These are phyloP conservation scores for Enteromius unitaeniatus DNA, from an alignment of 2,797 vertebrate genomes.

Conservation along the genomic window DNA sequence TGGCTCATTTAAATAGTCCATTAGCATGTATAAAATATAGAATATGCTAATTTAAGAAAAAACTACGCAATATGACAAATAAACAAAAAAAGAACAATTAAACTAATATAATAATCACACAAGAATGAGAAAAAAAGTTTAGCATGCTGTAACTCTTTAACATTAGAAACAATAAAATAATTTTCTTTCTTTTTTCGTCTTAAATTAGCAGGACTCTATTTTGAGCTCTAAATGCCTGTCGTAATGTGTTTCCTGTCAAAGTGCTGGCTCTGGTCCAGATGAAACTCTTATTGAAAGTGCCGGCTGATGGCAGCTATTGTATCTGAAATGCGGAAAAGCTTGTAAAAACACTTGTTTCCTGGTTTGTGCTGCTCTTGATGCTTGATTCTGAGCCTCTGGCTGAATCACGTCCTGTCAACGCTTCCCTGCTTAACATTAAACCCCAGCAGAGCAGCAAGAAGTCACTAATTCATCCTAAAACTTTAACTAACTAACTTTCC, in stretches of 20 bases:
- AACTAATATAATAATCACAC: neutral
- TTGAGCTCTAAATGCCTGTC: conserved; percentile 5
- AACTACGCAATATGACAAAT: neutral
- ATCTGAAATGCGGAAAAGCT: conserved; percentile 57
- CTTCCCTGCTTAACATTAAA: conserved; percentile 26
- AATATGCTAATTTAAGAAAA: neutral
- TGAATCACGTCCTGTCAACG: conserved; percentile 41
- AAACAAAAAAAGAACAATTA: neutral
- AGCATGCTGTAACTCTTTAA: neutral
- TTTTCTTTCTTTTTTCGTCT: neutral
- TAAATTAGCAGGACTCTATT: conserved; percentile 27
- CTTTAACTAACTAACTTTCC: neutral
- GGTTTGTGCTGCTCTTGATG: conserved; percentile 38
- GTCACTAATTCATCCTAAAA: neutral
- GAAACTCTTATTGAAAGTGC: conserved; percentile 51
- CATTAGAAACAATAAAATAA: fast-evolving
- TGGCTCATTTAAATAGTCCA: neutral
- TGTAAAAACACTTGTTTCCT: conserved; percentile 61
- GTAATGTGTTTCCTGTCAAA: conserved; percentile 51
- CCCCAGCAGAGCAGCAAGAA: neutral
- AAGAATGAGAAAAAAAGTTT: neutral
- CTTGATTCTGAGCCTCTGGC: conserved; percentile 40
- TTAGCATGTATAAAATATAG: neutral
- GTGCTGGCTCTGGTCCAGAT: conserved; percentile 47
- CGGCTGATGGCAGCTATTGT: conserved; percentile 60